Base-by-base conservation (phyloP, 2,888 invertebrate genomes). In the Drosophila mulleri region DNA sequence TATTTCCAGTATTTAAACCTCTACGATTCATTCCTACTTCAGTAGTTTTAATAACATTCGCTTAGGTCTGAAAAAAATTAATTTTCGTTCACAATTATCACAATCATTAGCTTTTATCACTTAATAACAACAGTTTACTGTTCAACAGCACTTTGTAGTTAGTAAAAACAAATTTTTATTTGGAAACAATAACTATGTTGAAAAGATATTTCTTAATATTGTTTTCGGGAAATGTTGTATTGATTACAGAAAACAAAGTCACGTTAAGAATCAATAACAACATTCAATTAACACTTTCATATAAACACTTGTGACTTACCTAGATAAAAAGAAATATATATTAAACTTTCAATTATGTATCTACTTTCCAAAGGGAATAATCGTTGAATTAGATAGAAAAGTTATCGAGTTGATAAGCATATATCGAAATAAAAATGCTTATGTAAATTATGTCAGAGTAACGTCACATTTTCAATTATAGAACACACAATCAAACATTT, bases 1-100 rank as follows among this genome's bases (percentile, higher is more conserved):
- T 94, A 91, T 94, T 94, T 91, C 92, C 92, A 71, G 92, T 81
- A 86, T 92, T 92, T 67, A 92, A 91, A 79, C 92, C 96, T 94
- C 96, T 96, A 94, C 97, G 96, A 95, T 96, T 96, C 95, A 96
- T 96, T 95, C 96, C 97, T 96, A 89, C 78, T 86, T 85, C 83
- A 72, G 78, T 82, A 80, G 71, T 68, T 71, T 85, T 44, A 75
- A 73, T 75, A 73, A 75, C 83, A 84, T 86, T 71, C 87, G 85
- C 67, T 62, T 69, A 35, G 50, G 75, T 72, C 82, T 83, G 61
- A 64, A 74, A 74, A 58, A 23, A 57, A 47, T 53, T 42, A 7
- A 45, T 50, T 47, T 60, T 52, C 20, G 16, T 20, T 23, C 52
- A 53, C 35, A 37, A 37, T 53, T 23, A 23, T 16, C 52, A 37